A percentile compares a stretch with the other conserved stretches of the same genome.
Evolutionary conservation across 2,888 invertebrate genomes (phyloP).

Genomic region (Macropis europaea): DNA sequence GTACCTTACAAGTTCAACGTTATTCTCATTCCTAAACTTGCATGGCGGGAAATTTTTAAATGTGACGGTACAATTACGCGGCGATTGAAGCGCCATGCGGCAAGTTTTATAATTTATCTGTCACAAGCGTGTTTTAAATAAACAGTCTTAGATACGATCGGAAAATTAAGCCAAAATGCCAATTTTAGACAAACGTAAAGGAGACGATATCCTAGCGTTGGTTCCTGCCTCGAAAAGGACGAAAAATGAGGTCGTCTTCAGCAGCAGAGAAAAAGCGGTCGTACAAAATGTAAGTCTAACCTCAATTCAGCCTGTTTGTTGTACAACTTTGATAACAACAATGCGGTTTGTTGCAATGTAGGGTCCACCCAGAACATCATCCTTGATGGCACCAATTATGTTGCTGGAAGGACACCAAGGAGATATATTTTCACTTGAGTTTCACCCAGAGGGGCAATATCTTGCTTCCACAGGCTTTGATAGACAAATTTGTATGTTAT

Average conservation of each 20-base stretch:
- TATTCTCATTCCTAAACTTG: neutral
- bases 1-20: slow-evolving; percentile 37
- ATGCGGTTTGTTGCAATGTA: slow-evolving; percentile 60
- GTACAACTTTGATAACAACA: neutral
- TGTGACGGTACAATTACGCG: neutral
- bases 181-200: slow-evolving; percentile 76
- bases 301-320: slow-evolving; percentile 26
- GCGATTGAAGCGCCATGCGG: neutral
- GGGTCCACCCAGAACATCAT: slow-evolving; percentile 91
- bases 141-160: neutral
- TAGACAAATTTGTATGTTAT: slow-evolving; percentile 92
- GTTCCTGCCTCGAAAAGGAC: slow-evolving; percentile 84
- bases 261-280: slow-evolving; percentile 88
- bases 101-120: neutral
- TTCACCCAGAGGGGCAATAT: slow-evolving; percentile 97
- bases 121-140: slow-evolving; percentile 3
- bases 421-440: slow-evolving; percentile 95
- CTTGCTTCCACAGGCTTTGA: slow-evolving; percentile 97
- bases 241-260: slow-evolving; percentile 87
- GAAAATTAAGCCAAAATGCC: slow-evolving; percentile 67
- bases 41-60: neutral
- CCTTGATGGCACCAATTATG: slow-evolving; percentile 96
- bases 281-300: slow-evolving; percentile 85
- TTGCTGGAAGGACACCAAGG: slow-evolving; percentile 97
- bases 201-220: slow-evolving; percentile 76